Evolutionary conservation across 2,888 invertebrate genomes (phyloP), one percentile per base, ranked within the genome.

Genomic region (Aphidius colemani): DNA sequence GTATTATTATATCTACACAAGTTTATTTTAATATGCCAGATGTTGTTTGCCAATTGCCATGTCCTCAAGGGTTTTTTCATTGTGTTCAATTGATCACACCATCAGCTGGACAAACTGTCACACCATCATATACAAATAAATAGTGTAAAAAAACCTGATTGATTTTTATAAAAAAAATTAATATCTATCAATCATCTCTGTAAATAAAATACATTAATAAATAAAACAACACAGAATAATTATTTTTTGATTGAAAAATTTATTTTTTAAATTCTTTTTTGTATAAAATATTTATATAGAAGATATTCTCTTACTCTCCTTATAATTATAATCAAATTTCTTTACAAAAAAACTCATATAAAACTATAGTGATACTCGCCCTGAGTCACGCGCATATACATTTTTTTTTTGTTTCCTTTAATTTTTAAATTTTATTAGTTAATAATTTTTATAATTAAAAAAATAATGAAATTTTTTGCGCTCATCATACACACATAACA

Each of bases 281-380:
- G 71, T 77, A 77, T 78, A 79, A 78, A 79, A 78, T 78, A 78
- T 77, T 72, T 69, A 67, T 68, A 67, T 70, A 66, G 46, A 57
- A 57, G 30, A 57, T 46, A 57, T 57, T 46, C 18, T 45, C 45
- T 57, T 46, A 53, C 53, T 45, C 57, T 57, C 13, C 39, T 46
- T 13, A 30, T 30, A n/a, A 48, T 57, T 46, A 57, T 57, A 57
- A 46, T 30, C 46, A 59, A 73, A 62, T 78, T 75, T 78, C 72
- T 78, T 76, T 77, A 78, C 75, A 78, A 70, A 78, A 73, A 74
- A 53, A 6, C 57, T 63, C 63, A 63, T 63, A 63, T 46, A 63
- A 59, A 57, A 63, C 46, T 73, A 72, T 70, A 73, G 70, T 72
- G 74, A 69, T 74, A 75, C 72, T 75, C 75, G 74, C 71, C 71